Base-by-base conservation (phyloP, 2,888 invertebrate genomes). In the Phortica magna region DNA sequence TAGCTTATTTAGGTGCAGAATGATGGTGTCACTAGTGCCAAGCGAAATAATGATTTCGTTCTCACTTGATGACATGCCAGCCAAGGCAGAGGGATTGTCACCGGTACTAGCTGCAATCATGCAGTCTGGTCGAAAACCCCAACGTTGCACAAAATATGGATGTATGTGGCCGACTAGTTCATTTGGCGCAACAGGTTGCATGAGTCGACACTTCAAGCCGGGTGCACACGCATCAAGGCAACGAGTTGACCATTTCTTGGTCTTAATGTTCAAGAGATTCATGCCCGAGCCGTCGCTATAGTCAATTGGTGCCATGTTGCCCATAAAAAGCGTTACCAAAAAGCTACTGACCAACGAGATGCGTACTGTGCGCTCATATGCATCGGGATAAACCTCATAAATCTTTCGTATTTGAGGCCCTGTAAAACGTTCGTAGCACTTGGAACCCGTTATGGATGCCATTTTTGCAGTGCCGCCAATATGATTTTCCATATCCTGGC, bases 11-110 rank as follows among this genome's bases (percentile, higher is more conserved):
- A 97, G 92, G 91, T 95, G 96, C 41, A 96, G 92, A 80, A 98
- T 95, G 0, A 98, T 91, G 0, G 96, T 97, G 92, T 99, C 98
- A 90, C 97, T 97, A 0, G 98, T 98, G 7, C 98, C 97, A 74
- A 97, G 92, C 87, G 96, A 96, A 57, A 98, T 94, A 0, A 96
- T 96, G 19, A 98, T 93, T 93, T 97, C 97, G 64, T 95, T 95
- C 31, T 95, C 92, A 3, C 93, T 93, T 3, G 98, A 92, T 53
- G 95, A 94, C 92, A 98, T 95, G 94, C 96, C 96, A 79, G 95
- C 94, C 39, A 96, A 91, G 0, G 96, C 95, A 6, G 96, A 95
- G 55, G 97, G 96, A 93, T 98, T 98, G 91, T 98, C 98, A 0
- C 98, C 98, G 0, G 98, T 98, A 90, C 97, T 97, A 0, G 97